phyloP scores from a whole-genome alignment of 2,888 invertebrate species.

The Ceramica pisi region DNA sequence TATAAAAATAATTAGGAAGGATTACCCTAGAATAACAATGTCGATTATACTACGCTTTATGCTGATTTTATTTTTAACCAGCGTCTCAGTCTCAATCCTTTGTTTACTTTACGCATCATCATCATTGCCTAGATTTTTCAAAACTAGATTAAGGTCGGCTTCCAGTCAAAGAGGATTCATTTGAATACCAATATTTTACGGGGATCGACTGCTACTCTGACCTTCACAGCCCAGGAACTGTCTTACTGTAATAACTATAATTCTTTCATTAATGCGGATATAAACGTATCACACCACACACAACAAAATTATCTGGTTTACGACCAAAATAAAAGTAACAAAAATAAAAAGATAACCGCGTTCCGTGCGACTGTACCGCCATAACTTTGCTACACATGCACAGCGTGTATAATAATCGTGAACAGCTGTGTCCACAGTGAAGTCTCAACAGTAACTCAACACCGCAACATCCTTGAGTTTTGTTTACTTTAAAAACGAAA shows the following conservation, averaged over 20 bases:
- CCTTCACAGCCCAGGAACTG: neutral
- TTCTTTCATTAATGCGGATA: neutral
- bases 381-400: constrained; percentile 37
- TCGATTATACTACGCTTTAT: neutral
- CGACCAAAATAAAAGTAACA: constrained; percentile 27
- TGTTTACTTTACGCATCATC: no score
- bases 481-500: constrained; percentile 55
- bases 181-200: no score
- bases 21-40: neutral
- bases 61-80: neutral
- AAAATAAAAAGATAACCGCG: constrained; percentile 24
- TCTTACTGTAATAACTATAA: neutral
- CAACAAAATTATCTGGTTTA: constrained; percentile 20
- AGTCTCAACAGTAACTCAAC: constrained; percentile 32
- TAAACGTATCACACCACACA: neutral
- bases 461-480: constrained; percentile 20
- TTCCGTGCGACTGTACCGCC: constrained; percentile 33
- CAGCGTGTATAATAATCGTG: constrained; percentile 36
- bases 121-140: no score
- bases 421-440: constrained; percentile 47
- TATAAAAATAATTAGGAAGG: no score
- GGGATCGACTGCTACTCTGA: no score
- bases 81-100: no score
- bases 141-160: no score
- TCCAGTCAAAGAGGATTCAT: no score